phyloP scores from a whole-genome alignment of 2,888 invertebrate species.

The Cacoxenus indagator region DNA sequence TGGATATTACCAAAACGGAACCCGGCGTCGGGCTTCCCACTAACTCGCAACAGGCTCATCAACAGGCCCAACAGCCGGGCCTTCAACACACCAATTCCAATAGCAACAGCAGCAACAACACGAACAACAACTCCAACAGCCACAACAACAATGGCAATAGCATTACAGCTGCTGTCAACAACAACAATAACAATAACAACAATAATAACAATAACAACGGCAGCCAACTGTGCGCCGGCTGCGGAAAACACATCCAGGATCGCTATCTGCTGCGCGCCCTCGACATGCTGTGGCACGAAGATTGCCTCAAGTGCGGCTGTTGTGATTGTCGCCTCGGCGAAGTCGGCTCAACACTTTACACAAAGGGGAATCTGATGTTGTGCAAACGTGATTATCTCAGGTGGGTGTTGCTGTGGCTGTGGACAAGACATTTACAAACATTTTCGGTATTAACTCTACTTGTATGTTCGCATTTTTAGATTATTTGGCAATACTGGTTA shows the following conservation, averaged over 20 bases:
- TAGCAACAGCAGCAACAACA: slow-evolving; percentile 44
- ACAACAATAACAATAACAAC: slow-evolving; percentile 48
- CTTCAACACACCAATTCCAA: slow-evolving; percentile 45
- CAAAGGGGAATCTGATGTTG: slow-evolving; percentile 93
- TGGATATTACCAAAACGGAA: slow-evolving; percentile 89
- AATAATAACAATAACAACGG: slow-evolving; percentile 66
- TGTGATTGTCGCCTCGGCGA: slow-evolving; percentile 97
- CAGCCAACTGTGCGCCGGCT: slow-evolving; percentile 90
- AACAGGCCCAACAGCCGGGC: slow-evolving; percentile 40
- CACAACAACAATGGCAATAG: slow-evolving; percentile 48
- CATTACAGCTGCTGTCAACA: slow-evolving; percentile 43
- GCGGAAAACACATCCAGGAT: slow-evolving; percentile 94
- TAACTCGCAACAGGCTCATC: slow-evolving; percentile 49
- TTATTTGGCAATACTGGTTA: slow-evolving; percentile 96
- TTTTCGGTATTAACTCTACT: background rate
- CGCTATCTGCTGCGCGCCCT: slow-evolving; percentile 91
- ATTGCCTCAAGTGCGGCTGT: slow-evolving; percentile 97
- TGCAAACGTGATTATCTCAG: slow-evolving; percentile 97
- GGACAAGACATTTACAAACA: no score
- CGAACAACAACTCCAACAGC: slow-evolving; percentile 45
- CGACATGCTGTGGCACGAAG: slow-evolving; percentile 97
- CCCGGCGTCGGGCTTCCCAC: slow-evolving; percentile 71
- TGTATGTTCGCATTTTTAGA: slow-evolving; percentile 72
- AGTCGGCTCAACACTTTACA: slow-evolving; percentile 95
- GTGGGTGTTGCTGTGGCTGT: slow-evolving; percentile 72